Evolutionary conservation across 2,888 invertebrate species (phyloP), one percentile per base, ranked within the genome.

Genomic region (Apantesis nais): DNA sequence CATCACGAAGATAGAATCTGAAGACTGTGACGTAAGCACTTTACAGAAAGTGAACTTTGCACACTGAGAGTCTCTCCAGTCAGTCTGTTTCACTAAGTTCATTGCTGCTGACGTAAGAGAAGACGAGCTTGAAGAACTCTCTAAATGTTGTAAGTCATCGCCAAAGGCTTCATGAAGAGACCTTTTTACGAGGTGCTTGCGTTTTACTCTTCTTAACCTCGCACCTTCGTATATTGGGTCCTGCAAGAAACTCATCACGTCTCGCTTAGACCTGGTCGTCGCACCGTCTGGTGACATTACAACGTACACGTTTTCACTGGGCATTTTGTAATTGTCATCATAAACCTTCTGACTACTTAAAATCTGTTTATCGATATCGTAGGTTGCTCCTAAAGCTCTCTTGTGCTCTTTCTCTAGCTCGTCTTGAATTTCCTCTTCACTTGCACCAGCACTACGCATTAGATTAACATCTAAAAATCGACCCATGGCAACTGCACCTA

Each of bases 401-500:
- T 96, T 96, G 82, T 96, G 96, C 78, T 96, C 96, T 77, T 95
- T 92, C 60, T 95, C 94, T 0, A 93, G 80, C 41, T 92, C 91
- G 11, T 94, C 93, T 74, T 91, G 86, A 29, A 91, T 88, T 14
- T 90, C 90, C 60, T 92, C 93, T 71, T 93, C 91, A 72, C 83
- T 92, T 69, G 84, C 88, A 9, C 90, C 95, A n/a, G 95, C 92
- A 70, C 96, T 95, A 64, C 96, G 95, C 90, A 96, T 94, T 29
- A 96, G 89, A 80, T 96, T 96, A 0, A 96, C 96, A 79, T 97
- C 97, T 14, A 97, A 90, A 73, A 97, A 96, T 77, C 97, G 95
- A 14, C 97, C 97, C 73, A 98, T 96, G 0, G 97, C 97, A 0
- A 97, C 97, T 0, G 97, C 97, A 9, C 97, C 97, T n/a, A 98